phyloP scores from a whole-genome alignment of 2,888 invertebrate genomes.

The Nemapogon koenigi region DNA sequence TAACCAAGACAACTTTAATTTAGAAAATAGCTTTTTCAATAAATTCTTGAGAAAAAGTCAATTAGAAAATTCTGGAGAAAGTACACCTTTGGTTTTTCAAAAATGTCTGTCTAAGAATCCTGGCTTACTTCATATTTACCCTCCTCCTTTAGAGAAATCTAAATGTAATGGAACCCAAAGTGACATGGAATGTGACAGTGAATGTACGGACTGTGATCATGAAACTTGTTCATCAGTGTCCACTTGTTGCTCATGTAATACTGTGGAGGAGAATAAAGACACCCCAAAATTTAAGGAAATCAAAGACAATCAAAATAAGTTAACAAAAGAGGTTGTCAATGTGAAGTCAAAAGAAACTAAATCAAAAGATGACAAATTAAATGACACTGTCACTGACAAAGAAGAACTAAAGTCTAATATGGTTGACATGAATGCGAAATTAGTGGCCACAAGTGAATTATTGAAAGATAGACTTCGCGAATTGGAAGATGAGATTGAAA shows the following conservation, averaged over 20 bases:
- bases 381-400: conserved; percentile 32
- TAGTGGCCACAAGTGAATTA: conserved; percentile 63
- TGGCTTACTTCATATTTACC: conserved; percentile 35
- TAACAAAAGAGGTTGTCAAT: conserved; percentile 10
- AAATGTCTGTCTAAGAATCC: conserved; percentile 43
- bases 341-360: too few species aligned
- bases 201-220: conserved; percentile 39
- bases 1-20: conserved; percentile 73
- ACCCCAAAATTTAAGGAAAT: conserved; percentile 4
- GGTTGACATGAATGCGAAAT: conserved; percentile 51
- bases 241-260: conserved; percentile 48
- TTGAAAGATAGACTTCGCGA: conserved; percentile 68
- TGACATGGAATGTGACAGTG: conserved; percentile 36
- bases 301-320: background rate
- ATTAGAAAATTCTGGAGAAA: conserved; percentile 44
- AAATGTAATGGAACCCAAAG: conserved; percentile 26
- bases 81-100: conserved; percentile 46
- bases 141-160: conserved; percentile 23
- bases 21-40: conserved; percentile 69
- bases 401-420: conserved; percentile 40
- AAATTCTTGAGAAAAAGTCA: conserved; percentile 49
- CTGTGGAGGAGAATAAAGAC: conserved; percentile 25
- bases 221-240: conserved; percentile 37
- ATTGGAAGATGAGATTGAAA: conserved; percentile 68
- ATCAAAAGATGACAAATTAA: conserved; percentile 20